Base-by-base conservation (phyloP, 2,888 invertebrate genomes). In the Schizotus pectinicornis region DNA sequence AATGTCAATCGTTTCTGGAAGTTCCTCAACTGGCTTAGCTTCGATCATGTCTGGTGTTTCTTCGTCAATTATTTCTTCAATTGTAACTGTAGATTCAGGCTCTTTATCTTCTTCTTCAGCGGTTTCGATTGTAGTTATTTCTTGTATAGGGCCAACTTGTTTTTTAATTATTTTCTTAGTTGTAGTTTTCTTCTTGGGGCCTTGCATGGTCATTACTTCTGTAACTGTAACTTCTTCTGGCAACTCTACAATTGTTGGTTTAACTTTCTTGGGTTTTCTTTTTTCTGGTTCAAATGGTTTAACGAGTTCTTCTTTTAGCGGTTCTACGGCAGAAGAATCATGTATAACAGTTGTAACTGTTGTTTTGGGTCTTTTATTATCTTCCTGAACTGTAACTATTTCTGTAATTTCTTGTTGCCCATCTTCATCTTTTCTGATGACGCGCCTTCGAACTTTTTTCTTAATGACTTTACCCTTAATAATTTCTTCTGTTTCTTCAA, bases 71-170 rank as follows among this genome's bases (percentile, higher is more conserved):
- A 67, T 60, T 50, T 71, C 68, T 51, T 72, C 71, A 60, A 68
- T 60, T 62, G 73, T 70, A 59, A 74, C 70, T 56, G 71, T 66
- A 33, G 69, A 67, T 67, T 73, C 60, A 22, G 72, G 69, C 72
- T 69, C 42, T 62, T 80, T 77, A 47, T 79, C 80, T 56, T 81
- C 81, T 73, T 82, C 81, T 61, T 82, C 80, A 36, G 81, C 70
- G 0, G 82, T 82, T 65, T 80, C 78, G 63, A 83, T 81, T 72
- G 79, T 79, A 14, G 71, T 69, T 30, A 66, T 62, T 70, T 79
- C 69, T 62, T 72, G 47, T 45, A 70, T 73, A 3, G 71, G 75
- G 22, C 73, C 73, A 2, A 69, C 70, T 36, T 69, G 67, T 64
- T 75, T 78, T 39, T 74, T 79, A 8, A 74, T 75, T 1, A 74